Conservation (phyloP, 2,113 vertebrate species). For the Murina feae region DNA sequence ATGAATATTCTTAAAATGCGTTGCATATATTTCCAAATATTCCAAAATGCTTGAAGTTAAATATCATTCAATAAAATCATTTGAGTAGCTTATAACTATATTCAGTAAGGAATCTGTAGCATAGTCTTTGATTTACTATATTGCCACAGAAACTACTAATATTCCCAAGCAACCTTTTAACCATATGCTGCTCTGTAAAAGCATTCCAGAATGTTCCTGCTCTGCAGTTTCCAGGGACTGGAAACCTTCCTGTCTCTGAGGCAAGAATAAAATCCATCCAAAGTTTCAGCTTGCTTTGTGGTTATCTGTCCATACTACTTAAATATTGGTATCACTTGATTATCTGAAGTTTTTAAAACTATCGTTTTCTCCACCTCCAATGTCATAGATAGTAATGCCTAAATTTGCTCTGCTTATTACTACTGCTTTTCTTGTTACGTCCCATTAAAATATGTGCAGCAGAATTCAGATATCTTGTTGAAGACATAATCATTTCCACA, state of each 20-base stretch:
- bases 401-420: background rate
- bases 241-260: background rate
- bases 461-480: background rate
- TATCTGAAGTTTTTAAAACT: background rate
- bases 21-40: conserved; percentile 39
- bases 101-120: background rate
- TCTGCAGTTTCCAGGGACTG: background rate
- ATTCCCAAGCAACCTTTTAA: conserved; percentile 6
- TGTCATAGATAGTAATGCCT: background rate
- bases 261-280: background rate
- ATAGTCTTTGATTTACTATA: conserved; percentile 1
- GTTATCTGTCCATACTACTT: background rate
- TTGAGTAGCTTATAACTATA: conserved; percentile 14
- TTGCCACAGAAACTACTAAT: conserved; percentile 44
- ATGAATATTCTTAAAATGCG: background rate
- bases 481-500: conserved; percentile 12
- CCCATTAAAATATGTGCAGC: background rate
- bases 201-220: background rate
- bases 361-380: background rate
- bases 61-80: conserved; percentile 46
- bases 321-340: background rate
- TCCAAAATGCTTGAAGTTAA: background rate
- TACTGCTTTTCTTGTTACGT: background rate
- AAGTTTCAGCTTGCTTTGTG: background rate
- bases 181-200: conserved; percentile 42